Evolutionary conservation across 2,113 vertebrate genomes (phyloP), one percentile per base, ranked within the genome.

Genomic region (Chloroceryle aenea): DNA sequence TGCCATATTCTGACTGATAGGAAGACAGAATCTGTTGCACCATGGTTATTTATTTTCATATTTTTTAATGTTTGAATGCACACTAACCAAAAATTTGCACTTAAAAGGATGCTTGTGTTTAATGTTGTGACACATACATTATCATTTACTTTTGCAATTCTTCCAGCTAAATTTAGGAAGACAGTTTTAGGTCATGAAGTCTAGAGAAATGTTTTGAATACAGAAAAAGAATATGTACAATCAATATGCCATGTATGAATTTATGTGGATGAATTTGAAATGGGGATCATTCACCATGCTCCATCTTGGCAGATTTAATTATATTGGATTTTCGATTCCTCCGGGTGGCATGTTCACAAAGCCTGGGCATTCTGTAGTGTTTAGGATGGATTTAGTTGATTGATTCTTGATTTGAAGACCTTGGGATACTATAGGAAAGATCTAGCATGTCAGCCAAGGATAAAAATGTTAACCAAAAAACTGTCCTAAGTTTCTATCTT

Each of bases 121-220:
- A 84, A 34, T 88, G 75, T 66, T 80, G 40, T 89, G 90, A 87
- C 77, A 73, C 36, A n/a, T 62, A 89, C 20, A 68, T 84, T 91
- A 92, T 91, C 10, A 73, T 95, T 91, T 96, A 94, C 50, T 96
- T 79, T 76, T 93, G 66, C 38, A 59, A 30, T 36, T 88, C 71
- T 93, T 95, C n/a, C 38, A 91, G 86, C 69, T 96, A 97, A 96
- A 96, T 95, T 97, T 96, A 94, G 90, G 52, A 52, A 95, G 95
- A 95, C 91, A 96, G 69, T 91, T 97, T 95, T 91, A 94, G 95
- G 95, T 92, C 93, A 78, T 42, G 79, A 89, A 96, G 85, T 92
- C 68, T 93, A 71, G 63, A 84, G 77, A 96, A 95, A 90, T 6
- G 3, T 87, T 95, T 86, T 78, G 84, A 90, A 90, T 62, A 59